These are phyloP conservation scores for Maccullochella peelii DNA, from an alignment of 2,113 vertebrate genomes.

Conservation along the genomic window DNA sequence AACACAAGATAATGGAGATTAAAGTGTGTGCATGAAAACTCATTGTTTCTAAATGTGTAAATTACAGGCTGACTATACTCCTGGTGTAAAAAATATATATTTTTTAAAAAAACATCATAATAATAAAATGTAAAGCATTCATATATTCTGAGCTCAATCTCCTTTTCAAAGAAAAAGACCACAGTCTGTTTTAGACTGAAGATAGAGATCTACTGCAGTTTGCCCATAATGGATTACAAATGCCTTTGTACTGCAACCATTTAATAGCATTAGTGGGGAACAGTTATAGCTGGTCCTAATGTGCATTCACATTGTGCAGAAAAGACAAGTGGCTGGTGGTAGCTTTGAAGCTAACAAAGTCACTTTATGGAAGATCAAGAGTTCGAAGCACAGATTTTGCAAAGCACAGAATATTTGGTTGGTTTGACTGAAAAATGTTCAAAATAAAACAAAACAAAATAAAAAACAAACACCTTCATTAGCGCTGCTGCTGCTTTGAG, in stretches of 20 bases:
- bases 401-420: background rate
- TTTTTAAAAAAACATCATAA: background rate
- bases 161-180: background rate
- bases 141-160: background rate
- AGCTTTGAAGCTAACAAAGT: background rate
- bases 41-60: background rate
- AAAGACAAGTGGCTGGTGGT: too few relatives aligned
- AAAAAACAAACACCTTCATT: slow-evolving; percentile 87
- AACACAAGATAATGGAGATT: slow-evolving; percentile 22
- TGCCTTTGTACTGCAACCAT: background rate
- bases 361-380: too few relatives aligned
- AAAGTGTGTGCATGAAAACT: background rate
- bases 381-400: slow-evolving; percentile 8
- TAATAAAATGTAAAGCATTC: background rate
- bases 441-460: background rate
- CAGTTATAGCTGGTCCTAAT: background rate
- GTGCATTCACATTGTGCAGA: background rate
- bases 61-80: background rate
- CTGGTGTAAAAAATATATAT: background rate
- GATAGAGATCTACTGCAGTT: background rate
- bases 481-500: slow-evolving; percentile 93
- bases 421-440: background rate
- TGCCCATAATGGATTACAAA: background rate
- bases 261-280: background rate
- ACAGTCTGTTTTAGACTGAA: background rate